Evolutionary conservation across 2,797 vertebrate species (phyloP).

Genomic region (Hoplostethus mediterraneus): DNA sequence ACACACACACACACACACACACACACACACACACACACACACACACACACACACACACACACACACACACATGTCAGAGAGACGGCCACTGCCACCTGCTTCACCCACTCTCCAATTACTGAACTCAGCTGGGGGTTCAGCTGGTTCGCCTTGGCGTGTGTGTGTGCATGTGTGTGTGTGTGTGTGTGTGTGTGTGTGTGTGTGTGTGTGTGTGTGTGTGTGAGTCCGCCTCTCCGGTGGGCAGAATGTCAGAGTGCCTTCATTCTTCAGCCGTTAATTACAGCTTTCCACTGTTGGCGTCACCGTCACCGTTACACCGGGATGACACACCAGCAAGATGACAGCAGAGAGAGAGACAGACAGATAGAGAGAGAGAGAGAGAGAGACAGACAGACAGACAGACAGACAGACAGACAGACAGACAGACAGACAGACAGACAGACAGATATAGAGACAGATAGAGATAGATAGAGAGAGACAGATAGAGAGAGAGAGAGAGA

Average conservation of each 20-base stretch:
- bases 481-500: no score
- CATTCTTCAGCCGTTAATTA: slow-evolving; percentile 58
- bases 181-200: slow-evolving; percentile 3
- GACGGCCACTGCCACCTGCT: slow-evolving; percentile 45
- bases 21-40: no score
- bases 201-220: slow-evolving; percentile 32
- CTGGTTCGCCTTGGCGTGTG: neutral
- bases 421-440: no score
- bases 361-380: neutral
- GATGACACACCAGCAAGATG: slow-evolving; percentile 28
- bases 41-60: no score
- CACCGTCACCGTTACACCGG: slow-evolving; percentile 3
- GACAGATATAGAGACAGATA: no score
- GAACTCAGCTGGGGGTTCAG: slow-evolving; percentile 37
- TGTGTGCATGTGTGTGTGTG: slow-evolving; percentile 9
- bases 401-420: no score
- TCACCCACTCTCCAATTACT: slow-evolving; percentile 61
- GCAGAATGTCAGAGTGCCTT: slow-evolving; percentile 12
- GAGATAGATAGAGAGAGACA: no score
- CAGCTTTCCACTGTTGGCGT: slow-evolving; percentile 42
- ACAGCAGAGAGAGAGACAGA: neutral
- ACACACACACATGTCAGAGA: neutral
- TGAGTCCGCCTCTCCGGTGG: slow-evolving; percentile 12
- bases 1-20: no score
- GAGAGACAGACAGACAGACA: no score